Conservation (phyloP, 1,140 invertebrate species). For the Proales similis region DNA sequence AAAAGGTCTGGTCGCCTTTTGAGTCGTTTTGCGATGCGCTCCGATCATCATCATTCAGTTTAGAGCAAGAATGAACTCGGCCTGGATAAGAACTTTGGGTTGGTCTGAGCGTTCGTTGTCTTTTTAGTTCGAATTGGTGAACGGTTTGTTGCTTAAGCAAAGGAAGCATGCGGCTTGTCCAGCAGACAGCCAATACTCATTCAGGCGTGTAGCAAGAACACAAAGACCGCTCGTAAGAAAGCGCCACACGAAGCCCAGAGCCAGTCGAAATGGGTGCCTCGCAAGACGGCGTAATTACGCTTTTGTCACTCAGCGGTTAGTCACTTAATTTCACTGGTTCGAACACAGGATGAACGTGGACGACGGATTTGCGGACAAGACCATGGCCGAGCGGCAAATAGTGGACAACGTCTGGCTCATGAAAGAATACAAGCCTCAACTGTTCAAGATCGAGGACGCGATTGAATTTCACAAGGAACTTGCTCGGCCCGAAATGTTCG, state of each 20-base stretch:
- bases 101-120: background rate
- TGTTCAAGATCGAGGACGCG: slow-evolving; percentile 10
- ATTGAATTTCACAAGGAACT: slow-evolving; percentile 36
- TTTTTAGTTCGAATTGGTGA: background rate
- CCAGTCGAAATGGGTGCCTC: background rate
- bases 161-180: slow-evolving; percentile 2
- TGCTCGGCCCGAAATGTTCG: slow-evolving; percentile 16
- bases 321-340: background rate
- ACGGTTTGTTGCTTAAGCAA: background rate
- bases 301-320: background rate
- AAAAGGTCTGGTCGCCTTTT: too few species aligned
- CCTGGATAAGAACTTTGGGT: background rate
- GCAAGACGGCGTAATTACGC: slow-evolving; percentile 8
- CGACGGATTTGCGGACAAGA: slow-evolving; percentile 18
- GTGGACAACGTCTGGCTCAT: slow-evolving; percentile 36
- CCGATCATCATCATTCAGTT: too few species aligned
- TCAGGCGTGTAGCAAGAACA: too few species aligned
- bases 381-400: slow-evolving; percentile 1
- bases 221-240: slow-evolving; percentile 32
- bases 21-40: too few species aligned
- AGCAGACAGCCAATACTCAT: slow-evolving; percentile 6
- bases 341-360: background rate
- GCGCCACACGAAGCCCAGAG: slow-evolving; percentile 20
- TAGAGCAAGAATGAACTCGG: slow-evolving; percentile 21
- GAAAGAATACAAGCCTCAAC: slow-evolving; percentile 29